Conservation (phyloP, 2,113 vertebrate species). For the Pomatostomus ruficeps region DNA sequence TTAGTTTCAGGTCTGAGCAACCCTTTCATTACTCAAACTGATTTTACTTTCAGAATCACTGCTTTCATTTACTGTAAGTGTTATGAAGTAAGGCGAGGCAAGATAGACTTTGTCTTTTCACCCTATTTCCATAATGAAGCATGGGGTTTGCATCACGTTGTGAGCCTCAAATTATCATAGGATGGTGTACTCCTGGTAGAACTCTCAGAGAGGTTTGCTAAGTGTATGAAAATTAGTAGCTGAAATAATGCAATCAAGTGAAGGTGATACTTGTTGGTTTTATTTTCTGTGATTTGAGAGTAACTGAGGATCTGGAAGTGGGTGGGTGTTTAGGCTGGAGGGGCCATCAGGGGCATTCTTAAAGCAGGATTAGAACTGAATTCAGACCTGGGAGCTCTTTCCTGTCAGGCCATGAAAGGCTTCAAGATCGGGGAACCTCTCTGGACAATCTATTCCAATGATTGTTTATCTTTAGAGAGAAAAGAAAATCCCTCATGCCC, state of each 20-base stretch:
- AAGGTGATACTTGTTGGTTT: not conserved
- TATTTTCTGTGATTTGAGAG: not conserved
- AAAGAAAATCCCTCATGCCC: not conserved
- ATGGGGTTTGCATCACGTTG: not conserved
- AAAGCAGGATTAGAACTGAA: not conserved
- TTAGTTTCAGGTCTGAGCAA: not conserved
- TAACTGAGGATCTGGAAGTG: not conserved
- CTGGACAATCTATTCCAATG: not conserved
- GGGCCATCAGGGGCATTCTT: not conserved
- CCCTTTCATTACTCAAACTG: not conserved
- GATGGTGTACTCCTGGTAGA: not conserved
- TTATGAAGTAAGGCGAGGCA: fast-evolving
- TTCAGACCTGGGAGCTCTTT: not conserved
- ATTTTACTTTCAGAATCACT: not conserved
- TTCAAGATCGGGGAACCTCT: not conserved
- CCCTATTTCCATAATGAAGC: not conserved
- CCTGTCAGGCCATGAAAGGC: not conserved
- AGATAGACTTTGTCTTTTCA: not conserved
- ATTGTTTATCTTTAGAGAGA: not conserved
- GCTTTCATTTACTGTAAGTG: not conserved
- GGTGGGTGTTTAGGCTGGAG: not conserved
- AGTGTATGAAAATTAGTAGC: not conserved
- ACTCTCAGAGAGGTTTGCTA: not conserved
- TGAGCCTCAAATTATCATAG: not conserved
- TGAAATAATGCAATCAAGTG: not conserved